These are phyloP conservation scores for Pionites leucogaster DNA, from an alignment of 2,113 vertebrate species.

Conservation along the genomic window DNA sequence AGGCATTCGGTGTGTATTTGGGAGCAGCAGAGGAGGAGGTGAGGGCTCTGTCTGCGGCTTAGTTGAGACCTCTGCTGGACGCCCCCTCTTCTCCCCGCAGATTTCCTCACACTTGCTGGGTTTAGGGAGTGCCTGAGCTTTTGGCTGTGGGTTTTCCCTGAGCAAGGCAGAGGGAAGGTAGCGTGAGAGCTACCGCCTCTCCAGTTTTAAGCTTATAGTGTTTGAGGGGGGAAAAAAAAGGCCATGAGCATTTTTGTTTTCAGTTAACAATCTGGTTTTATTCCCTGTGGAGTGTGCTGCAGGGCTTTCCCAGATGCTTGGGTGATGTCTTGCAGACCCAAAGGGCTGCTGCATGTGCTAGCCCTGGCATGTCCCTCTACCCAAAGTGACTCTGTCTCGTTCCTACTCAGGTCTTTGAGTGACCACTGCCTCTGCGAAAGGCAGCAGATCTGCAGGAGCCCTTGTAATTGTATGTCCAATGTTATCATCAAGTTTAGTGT, in stretches of 20 bases:
- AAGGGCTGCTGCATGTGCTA: not conserved
- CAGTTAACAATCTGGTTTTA: not conserved
- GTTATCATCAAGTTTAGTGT: not conserved
- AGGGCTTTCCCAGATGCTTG: not conserved
- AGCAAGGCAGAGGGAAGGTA: not conserved
- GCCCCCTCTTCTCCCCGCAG: fast-evolving
- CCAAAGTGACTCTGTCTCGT: not conserved
- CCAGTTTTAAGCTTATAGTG: not conserved
- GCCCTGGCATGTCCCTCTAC: not conserved
- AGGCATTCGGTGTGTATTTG: not conserved
- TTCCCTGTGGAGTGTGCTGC: not conserved
- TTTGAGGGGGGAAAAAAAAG: not conserved
- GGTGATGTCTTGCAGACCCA: not conserved
- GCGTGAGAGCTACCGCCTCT: not conserved
- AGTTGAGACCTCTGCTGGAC: constrained; percentile 42
- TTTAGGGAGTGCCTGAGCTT: not conserved
- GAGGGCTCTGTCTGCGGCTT: not conserved
- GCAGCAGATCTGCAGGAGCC: not conserved
- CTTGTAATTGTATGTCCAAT: not conserved
- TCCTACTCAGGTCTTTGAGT: not conserved
- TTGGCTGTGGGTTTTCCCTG: not conserved
- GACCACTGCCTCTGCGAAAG: not conserved
- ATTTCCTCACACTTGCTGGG: not conserved
- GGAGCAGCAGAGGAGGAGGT: not conserved
- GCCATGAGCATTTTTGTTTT: not conserved